Conservation (phyloP, 2,113 vertebrate genomes). For the Ictalurus furcatus region DNA sequence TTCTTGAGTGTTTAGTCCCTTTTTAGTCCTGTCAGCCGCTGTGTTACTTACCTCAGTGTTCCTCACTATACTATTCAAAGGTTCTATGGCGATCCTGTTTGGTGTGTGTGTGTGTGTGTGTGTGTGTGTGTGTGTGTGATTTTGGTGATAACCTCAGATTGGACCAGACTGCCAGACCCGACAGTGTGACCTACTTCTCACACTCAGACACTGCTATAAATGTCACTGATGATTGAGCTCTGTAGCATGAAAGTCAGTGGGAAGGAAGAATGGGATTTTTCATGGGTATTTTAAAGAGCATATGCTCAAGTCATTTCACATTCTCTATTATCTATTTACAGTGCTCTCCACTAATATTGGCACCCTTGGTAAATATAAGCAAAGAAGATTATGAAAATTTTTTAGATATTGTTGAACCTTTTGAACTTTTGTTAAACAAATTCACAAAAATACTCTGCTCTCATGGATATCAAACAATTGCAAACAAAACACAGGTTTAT, state of each 20-base stretch:
- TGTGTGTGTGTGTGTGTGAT: constrained; percentile 6
- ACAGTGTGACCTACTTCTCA: neutral
- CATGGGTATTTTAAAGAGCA: neutral
- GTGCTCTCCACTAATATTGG: neutral
- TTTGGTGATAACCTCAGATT: constrained; percentile 24
- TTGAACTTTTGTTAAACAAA: no score
- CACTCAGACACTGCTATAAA: constrained; percentile 24
- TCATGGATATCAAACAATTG: no score
- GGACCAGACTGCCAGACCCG: constrained; percentile 22
- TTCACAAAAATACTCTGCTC: no score
- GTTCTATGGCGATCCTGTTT: constrained; percentile 28
- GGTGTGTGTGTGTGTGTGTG: neutral
- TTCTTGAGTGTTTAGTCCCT: neutral
- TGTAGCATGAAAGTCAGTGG: neutral
- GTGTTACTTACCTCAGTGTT: neutral
- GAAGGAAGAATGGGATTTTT: constrained; percentile 11
- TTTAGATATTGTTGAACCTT: no score
- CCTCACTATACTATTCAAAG: neutral
- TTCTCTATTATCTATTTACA: neutral
- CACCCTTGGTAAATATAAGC: no score
- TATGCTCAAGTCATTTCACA: neutral
- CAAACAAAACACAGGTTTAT: no score
- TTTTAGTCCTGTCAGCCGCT: neutral
- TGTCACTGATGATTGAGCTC: constrained; percentile 27
- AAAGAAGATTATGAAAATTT: no score